Evolutionary conservation across 2,113 vertebrate species (phyloP).

Genomic region (Dasypus novemcinctus): DNA sequence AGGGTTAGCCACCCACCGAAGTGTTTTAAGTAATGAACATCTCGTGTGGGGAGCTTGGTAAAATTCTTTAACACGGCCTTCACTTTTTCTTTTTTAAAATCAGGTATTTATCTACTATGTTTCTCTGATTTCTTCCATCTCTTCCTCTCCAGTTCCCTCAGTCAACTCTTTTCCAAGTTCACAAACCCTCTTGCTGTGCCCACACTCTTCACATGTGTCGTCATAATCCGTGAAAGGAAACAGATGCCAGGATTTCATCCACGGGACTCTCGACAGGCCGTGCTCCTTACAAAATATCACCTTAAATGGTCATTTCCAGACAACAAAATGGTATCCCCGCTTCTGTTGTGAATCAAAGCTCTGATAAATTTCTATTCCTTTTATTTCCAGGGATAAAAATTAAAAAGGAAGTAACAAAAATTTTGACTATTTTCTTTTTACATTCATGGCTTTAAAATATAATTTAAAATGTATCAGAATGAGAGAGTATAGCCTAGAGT

Average conservation of each 20-base stretch:
- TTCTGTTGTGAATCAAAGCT: not conserved
- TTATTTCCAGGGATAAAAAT: not conserved
- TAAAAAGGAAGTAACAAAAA: not conserved
- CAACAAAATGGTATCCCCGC: not conserved
- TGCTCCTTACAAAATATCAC: not conserved
- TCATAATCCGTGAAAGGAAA: not conserved
- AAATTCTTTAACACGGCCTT: not conserved
- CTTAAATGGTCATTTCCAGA: not conserved
- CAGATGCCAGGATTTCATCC: not conserved
- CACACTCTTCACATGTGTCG: rapidly evolving
- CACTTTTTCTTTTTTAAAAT: not conserved
- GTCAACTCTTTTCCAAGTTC: not conserved
- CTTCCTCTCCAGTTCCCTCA: not conserved
- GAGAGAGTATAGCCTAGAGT: not conserved
- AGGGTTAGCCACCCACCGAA: not conserved
- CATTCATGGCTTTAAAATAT: not conserved
- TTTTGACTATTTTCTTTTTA: not conserved
- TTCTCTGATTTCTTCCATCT: not conserved
- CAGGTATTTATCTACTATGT: not conserved
- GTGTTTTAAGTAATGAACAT: too few species aligned
- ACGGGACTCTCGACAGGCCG: not conserved
- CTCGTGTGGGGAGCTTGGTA: not conserved
- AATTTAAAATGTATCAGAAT: not conserved
- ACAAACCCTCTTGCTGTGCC: not conserved
- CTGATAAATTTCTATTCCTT: not conserved